Evolutionary conservation across 2,888 invertebrate species (phyloP), one percentile per base, ranked within the genome.

Genomic region (Kuschelorhynchus macadamiae): DNA sequence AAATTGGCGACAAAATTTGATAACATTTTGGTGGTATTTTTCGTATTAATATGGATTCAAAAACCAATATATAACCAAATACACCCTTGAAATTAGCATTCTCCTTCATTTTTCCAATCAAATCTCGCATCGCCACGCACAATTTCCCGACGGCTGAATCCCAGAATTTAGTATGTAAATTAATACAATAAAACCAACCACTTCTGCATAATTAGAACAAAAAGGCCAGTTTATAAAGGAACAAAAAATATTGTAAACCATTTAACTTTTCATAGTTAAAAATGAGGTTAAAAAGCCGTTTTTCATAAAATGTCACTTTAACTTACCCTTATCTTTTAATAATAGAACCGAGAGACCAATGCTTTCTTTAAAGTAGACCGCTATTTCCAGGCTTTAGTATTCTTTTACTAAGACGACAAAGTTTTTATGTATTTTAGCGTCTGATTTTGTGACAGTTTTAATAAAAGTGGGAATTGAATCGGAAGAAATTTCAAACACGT

Each of bases 251-350:
- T 39, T 39, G n/a, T 39, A 21, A n/a, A 11, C 7, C 52, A n/a
- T 20, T 52, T 52, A 36, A 4, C 39, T 52, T 53, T 46, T 46
- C 20, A 41, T 0, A 42, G 20, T 47, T 14, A 50, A 33, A 42
- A 55, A 42, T 36, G 25, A 55, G 42, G 55, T 55, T 21, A 42
- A 53, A n/a, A 53, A 39, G 55, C 55, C 55, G 41, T 42, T 42
- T 11, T 42, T 42, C 17, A 55, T 55, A 55, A 55, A 42, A 42
- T 42, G 55, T 55, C 42, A 55, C 30, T 30, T 25, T n/a, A 39
- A 5, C 39, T 16, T 55, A 55, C 42, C 42, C 55, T 55, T 42
- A 42, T 55, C 52, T 42, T 25, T 12, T 55, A 42, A 55, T 36
- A 42, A 55, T 55, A 42, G 16, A 42, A 32, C 20, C 25, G 12